Percentiles rank a stretch among this genome's conserved stretches.
phyloP scores from a whole-genome alignment of 1,140 invertebrate species.

The Trinorchestia longiramus region DNA sequence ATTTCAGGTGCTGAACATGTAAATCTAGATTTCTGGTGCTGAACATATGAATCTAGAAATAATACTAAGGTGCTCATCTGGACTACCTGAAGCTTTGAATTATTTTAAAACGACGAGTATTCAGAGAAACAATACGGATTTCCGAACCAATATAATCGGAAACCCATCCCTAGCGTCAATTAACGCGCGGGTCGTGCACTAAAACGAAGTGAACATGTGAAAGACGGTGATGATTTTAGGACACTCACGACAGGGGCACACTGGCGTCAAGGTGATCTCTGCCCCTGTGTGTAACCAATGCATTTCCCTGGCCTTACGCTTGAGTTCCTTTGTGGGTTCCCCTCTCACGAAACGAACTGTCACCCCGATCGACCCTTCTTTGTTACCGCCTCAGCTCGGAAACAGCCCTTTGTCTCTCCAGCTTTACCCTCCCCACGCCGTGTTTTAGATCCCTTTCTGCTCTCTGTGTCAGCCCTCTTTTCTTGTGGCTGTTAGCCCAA shows the following conservation, averaged over 20 bases:
- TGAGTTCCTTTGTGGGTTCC: conserved; percentile 37
- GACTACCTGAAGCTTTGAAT: background rate
- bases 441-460: conserved; percentile 34
- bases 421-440: conserved; percentile 3
- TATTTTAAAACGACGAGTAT: background rate
- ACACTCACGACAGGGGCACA: background rate
- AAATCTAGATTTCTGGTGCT: background rate
- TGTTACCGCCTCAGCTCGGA: conserved; percentile 35
- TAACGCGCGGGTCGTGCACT: background rate
- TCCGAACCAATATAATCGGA: background rate
- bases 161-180: background rate
- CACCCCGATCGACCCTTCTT: conserved; percentile 45
- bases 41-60: background rate
- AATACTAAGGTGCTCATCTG: background rate
- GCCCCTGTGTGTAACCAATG: conserved; percentile 39
- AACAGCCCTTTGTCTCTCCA: conserved; percentile 39
- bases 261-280: conserved; percentile 48
- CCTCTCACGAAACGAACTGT: conserved; percentile 44
- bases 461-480: background rate
- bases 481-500: background rate
- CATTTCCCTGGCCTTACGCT: conserved; percentile 40
- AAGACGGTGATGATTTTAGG: background rate
- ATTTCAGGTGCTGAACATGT: background rate
- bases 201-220: background rate
- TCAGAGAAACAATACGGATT: background rate